These are phyloP conservation scores for Drosophila stalkeri DNA, from an alignment of 2,888 invertebrate species.

Conservation along the genomic window DNA sequence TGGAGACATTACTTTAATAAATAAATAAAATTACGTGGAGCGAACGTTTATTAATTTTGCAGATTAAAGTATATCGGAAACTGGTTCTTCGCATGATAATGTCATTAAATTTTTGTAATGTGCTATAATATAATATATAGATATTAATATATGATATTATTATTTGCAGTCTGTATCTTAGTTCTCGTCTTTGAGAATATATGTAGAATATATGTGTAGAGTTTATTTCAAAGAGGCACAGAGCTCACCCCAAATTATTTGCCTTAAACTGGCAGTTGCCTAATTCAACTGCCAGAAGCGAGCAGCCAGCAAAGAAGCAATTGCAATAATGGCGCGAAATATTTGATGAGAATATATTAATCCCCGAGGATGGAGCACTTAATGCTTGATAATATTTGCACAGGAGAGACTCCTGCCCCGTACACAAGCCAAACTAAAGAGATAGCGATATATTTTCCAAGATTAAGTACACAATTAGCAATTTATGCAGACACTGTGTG, in stretches of 20 bases:
- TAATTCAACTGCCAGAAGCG: slow-evolving; percentile 15
- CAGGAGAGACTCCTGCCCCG: slow-evolving; percentile 29
- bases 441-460: slow-evolving; percentile 70
- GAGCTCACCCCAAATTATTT: neutral
- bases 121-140: neutral
- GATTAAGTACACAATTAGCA: slow-evolving; percentile 81
- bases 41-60: no score
- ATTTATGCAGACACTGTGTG: slow-evolving; percentile 52
- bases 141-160: no score
- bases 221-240: neutral
- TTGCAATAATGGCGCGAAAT: slow-evolving; percentile 80
- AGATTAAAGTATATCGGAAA: neutral
- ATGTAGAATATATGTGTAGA: neutral
- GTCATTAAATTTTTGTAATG: no score
- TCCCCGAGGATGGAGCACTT: slow-evolving; percentile 63
- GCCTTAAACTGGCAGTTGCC: slow-evolving; percentile 30
- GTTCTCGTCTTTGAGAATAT: slow-evolving; percentile 3
- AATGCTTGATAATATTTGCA: slow-evolving; percentile 61
- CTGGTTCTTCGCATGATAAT: no score
- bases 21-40: no score
- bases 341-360: slow-evolving; percentile 81
- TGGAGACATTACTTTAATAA: neutral
- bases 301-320: slow-evolving; percentile 37
- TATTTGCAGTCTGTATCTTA: neutral
- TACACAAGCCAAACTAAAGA: slow-evolving; percentile 16